phyloP scores from a whole-genome alignment of 1,140 invertebrate species.

The Neelides sp. region DNA sequence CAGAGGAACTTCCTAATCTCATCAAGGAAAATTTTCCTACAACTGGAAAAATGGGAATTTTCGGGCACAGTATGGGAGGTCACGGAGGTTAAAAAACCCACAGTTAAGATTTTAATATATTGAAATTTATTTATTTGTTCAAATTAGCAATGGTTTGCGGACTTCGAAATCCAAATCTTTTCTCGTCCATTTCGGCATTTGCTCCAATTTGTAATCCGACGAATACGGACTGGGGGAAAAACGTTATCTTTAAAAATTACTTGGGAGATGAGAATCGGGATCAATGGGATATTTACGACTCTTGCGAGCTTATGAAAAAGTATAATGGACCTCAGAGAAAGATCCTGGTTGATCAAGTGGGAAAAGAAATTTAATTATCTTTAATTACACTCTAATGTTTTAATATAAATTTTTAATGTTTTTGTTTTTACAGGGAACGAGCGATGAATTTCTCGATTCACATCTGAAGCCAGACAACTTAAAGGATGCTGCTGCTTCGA shows the following conservation, averaged over 20 bases:
- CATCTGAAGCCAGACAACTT: conserved; percentile 81
- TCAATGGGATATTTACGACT: conserved; percentile 77
- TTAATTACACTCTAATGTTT: neutral
- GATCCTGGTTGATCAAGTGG: conserved; percentile 82
- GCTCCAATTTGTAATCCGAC: conserved; percentile 86
- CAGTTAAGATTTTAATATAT: no score
- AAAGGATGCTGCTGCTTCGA: conserved; percentile 51
- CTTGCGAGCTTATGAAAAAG: conserved; percentile 62
- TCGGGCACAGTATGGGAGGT: conserved; percentile 76
- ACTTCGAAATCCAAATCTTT: conserved; percentile 81
- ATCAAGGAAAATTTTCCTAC: conserved; percentile 44
- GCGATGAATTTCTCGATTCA: conserved; percentile 67
- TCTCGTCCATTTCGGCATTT: conserved; percentile 87
- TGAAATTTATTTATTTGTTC: no score
- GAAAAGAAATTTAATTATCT: conserved; percentile 2
- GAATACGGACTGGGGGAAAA: conserved; percentile 68
- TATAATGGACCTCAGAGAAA: conserved; percentile 74
- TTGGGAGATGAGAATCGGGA: conserved; percentile 52
- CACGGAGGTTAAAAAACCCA: no score
- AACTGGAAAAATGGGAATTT: conserved; percentile 32
- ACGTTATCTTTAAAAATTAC: conserved; percentile 75
- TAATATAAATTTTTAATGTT: no score
- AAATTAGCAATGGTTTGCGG: conserved; percentile 83
- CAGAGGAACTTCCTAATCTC: conserved; percentile 70
- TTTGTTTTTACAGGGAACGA: conserved; percentile 50